Evolutionary conservation across 1,140 invertebrate genomes (phyloP), one percentile per base, ranked within the genome.

Genomic region (Cotesia glomerata): DNA sequence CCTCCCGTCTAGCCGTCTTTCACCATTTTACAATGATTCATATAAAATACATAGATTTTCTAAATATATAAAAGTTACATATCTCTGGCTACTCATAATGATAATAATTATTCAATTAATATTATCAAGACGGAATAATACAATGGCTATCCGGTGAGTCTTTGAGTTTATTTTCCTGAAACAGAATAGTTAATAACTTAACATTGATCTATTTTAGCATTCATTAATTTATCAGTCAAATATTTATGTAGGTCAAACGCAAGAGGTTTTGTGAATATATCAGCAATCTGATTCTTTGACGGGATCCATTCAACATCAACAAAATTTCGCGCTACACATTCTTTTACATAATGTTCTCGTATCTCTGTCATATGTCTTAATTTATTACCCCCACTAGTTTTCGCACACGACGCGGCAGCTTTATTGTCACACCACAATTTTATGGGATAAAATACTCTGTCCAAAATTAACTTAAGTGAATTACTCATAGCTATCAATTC

Each of bases 251-350:
- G 45, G 36, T 70, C 68, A 36, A 70, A 59, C 13, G 71, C 11
- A 11, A 68, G 34, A 26, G 71, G 63, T 54, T 73, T 68, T 13
- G 65, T 73, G 35, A 73, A 73, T 26, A 73, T 61, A 51, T 73
- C 64, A 16, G 71, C 49, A 4, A 67, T 16, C 34, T 67, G 71
- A 58, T 52, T 45, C n/a, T 67, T 67, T 14, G 71, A 59, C n/a
- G 64, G 14, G 67, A 26, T 62, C 71, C 71, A 73, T 34, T 59
- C 56, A 45, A 73, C 39, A n/a, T 36, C n/a, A 11, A 73, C 58
- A n/a, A 58, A 16, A 49, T 63, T 63, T 51, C 45, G 9, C 26
- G 13, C 64, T 34, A 73, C 65, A 18, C 72, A 73, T 35, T 73
- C 65, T 68, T 68, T 62, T 18, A 68, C 71, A 54, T 68, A 73